These are phyloP conservation scores for Ceramica pisi DNA, from an alignment of 2,888 invertebrate genomes.

Conservation along the genomic window DNA sequence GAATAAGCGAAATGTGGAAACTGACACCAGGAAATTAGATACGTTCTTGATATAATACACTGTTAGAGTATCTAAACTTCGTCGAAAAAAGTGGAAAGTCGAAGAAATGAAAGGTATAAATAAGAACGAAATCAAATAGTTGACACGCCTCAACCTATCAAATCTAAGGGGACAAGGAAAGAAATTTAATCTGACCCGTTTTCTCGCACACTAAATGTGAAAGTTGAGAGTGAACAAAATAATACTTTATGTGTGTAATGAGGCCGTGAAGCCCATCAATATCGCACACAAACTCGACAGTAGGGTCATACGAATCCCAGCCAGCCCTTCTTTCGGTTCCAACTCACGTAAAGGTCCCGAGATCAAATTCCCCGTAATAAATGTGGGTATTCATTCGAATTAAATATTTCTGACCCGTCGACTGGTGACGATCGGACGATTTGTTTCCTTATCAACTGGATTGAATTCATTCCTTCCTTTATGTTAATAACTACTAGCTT, in stretches of 20 bases:
- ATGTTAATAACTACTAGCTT: not conserved
- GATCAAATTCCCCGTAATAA: conserved; percentile 78
- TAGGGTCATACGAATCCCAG: conserved; percentile 28
- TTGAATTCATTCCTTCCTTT: not conserved
- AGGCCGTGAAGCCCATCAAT: conserved; percentile 49
- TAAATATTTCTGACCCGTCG: conserved; percentile 70
- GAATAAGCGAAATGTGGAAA: conserved; percentile 3
- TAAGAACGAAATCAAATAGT: conserved; percentile 1
- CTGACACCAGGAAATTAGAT: conserved; percentile 27
- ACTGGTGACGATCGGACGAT: conserved; percentile 50
- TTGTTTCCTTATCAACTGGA: conserved; percentile 37
- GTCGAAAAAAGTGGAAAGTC: not conserved
- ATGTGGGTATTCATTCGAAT: conserved; percentile 75
- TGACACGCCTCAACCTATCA: conserved; percentile 23
- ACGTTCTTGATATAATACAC: conserved; percentile 5
- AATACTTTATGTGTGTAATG: conserved; percentile 45
- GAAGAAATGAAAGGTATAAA: conserved; percentile 6
- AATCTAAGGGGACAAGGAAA: conserved; percentile 13
- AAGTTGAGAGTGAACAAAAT: conserved; percentile 50
- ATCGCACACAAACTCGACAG: not conserved
- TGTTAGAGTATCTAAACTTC: not conserved
- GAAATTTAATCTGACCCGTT: conserved; percentile 19
- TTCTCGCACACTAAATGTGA: conserved; percentile 17
- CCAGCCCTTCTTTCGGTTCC: conserved; percentile 66
- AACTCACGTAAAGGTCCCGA: conserved; percentile 75